These are phyloP conservation scores for Drosophila lini DNA, from an alignment of 1,140 invertebrate genomes.

Conservation along the genomic window DNA sequence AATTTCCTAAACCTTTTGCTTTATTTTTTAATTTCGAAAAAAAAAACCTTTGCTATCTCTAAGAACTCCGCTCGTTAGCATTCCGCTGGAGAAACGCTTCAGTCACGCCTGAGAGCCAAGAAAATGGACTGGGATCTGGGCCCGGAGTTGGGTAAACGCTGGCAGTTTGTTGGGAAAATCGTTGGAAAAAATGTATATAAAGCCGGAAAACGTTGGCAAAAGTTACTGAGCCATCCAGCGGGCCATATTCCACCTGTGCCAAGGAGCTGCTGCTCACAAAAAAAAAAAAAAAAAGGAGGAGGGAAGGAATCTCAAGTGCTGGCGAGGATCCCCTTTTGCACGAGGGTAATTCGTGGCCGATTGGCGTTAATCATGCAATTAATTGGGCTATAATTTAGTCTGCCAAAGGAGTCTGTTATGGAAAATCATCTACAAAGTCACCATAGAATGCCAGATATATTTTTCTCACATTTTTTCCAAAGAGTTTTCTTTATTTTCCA, in stretches of 20 bases:
- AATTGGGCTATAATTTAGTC: constrained; percentile 59
- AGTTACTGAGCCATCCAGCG: constrained; percentile 67
- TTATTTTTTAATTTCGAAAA: background rate
- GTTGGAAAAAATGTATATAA: constrained; percentile 8
- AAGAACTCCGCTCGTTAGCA: constrained; percentile 56
- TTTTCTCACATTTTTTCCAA: background rate
- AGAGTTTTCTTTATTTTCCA: background rate
- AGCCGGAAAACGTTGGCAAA: constrained; percentile 30
- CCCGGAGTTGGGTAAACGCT: constrained; percentile 44
- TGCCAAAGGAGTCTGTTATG: background rate
- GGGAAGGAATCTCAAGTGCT: constrained; percentile 56
- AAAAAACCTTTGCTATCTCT: constrained; percentile 15
- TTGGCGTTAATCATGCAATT: constrained; percentile 74
- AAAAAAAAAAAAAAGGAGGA: background rate
- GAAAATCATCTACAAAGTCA: background rate
- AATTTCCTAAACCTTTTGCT: no score
- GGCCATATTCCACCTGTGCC: constrained; percentile 52
- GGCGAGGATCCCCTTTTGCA: constrained; percentile 23
- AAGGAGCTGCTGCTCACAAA: constrained; percentile 16
- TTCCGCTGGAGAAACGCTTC: constrained; percentile 63
- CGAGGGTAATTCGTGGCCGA: constrained; percentile 30
- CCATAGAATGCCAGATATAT: background rate
- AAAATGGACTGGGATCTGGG: no score
- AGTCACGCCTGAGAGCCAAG: constrained; percentile 64
- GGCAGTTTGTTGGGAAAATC: constrained; percentile 41